A percentile compares a stretch with the other conserved stretches of the same genome.
Conservation (phyloP, 2,888 invertebrate species). For the Limulus polyphemus region DNA sequence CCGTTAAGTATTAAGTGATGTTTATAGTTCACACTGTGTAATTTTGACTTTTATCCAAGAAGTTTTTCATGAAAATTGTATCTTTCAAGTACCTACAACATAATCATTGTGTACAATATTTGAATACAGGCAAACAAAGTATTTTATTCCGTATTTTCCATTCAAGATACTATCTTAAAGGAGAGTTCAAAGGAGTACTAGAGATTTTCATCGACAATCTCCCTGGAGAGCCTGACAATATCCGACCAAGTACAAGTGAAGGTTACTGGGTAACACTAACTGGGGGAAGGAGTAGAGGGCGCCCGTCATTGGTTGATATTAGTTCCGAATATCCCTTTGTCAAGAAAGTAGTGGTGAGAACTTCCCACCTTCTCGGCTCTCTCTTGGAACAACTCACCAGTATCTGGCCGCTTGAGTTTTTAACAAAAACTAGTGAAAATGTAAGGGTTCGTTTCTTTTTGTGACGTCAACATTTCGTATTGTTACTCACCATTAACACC, state of each 20-base stretch:
- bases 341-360: slow-evolving; percentile 6
- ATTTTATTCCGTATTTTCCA: background rate
- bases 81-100: no score
- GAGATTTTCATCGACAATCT: slow-evolving; percentile 67
- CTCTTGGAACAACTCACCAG: slow-evolving; percentile 5
- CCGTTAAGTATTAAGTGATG: no score
- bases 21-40: no score
- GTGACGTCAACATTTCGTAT: no score
- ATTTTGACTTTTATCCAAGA: no score
- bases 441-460: no score
- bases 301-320: slow-evolving; percentile 11
- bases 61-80: no score
- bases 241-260: slow-evolving; percentile 34
- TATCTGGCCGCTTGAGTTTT: background rate
- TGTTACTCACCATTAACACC: no score
- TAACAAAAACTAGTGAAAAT: no score
- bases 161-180: slow-evolving; percentile 56
- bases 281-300: slow-evolving; percentile 13
- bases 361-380: slow-evolving; percentile 10
- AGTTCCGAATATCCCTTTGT: slow-evolving; percentile 10
- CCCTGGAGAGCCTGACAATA: slow-evolving; percentile 53
- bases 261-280: slow-evolving; percentile 37
- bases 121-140: no score
- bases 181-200: slow-evolving; percentile 60
- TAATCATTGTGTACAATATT: no score